These are phyloP conservation scores for Odontothrips loti DNA, from an alignment of 2,888 invertebrate genomes.

Conservation along the genomic window DNA sequence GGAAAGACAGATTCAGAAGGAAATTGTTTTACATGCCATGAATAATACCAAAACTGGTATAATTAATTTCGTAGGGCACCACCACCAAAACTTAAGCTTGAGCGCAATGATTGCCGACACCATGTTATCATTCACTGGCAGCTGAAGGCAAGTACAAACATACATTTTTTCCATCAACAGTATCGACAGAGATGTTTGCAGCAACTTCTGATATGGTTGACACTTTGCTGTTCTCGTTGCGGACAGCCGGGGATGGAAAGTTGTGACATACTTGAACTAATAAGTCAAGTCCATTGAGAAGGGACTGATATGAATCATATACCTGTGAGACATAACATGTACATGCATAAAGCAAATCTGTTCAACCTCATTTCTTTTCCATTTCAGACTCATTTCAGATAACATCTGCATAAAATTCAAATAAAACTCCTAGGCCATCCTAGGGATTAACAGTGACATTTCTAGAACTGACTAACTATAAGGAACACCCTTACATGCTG, in stretches of 20 bases:
- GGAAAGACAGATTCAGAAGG: neutral
- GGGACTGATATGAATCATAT: slow-evolving; percentile 62
- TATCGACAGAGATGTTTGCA: slow-evolving; percentile 5
- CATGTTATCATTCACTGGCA: slow-evolving; percentile 22
- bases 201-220: neutral
- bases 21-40: neutral
- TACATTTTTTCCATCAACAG: slow-evolving; percentile 23
- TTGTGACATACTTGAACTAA: slow-evolving; percentile 65
- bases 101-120: slow-evolving; percentile 4
- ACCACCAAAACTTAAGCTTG: neutral
- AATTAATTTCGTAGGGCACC: neutral
- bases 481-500: neutral
- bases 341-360: neutral
- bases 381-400: neutral
- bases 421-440: neutral
- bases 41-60: neutral
- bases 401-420: neutral
- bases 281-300: slow-evolving; percentile 61
- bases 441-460: too few relatives aligned
- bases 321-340: slow-evolving; percentile 51
- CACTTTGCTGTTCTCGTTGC: slow-evolving; percentile 12
- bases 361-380: slow-evolving; percentile 5
- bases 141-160: neutral
- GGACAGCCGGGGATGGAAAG: slow-evolving; percentile 42
- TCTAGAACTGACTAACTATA: too few relatives aligned